Conservation (phyloP, 2,113 vertebrate species). For the Theristicus caerulescens region DNA sequence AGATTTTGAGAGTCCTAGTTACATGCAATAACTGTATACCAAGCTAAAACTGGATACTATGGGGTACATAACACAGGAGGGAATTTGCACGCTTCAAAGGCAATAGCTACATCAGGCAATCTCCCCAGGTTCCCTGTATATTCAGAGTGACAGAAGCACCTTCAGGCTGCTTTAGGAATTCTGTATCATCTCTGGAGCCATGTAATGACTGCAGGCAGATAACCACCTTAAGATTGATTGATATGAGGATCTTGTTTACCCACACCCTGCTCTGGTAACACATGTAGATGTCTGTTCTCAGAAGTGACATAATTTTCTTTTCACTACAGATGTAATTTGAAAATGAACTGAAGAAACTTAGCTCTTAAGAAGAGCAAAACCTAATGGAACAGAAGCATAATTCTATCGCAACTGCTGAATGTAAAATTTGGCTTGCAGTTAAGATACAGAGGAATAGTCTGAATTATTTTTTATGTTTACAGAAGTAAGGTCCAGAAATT, state of each 20-base stretch:
- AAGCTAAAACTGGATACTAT: neutral
- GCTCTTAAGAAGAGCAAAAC: neutral
- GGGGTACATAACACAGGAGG: neutral
- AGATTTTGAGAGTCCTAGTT: neutral
- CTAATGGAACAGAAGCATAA: neutral
- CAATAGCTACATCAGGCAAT: neutral
- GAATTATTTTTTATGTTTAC: neutral
- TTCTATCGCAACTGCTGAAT: neutral
- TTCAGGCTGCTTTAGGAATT: conserved; percentile 20
- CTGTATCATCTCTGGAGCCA: neutral
- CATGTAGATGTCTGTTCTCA: neutral
- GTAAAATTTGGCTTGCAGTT: neutral
- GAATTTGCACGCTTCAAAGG: neutral
- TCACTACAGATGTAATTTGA: neutral
- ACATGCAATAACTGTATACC: neutral
- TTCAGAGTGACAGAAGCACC: neutral
- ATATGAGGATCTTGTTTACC: neutral
- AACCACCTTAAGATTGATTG: neutral
- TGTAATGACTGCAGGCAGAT: neutral
- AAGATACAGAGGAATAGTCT: neutral
- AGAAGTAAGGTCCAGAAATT: neutral
- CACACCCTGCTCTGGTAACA: neutral
- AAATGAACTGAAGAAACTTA: neutral
- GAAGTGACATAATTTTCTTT: neutral
- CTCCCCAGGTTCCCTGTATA: neutral